Evolutionary conservation across 2,888 invertebrate species (phyloP).

Genomic region (Lithodes maja): DNA sequence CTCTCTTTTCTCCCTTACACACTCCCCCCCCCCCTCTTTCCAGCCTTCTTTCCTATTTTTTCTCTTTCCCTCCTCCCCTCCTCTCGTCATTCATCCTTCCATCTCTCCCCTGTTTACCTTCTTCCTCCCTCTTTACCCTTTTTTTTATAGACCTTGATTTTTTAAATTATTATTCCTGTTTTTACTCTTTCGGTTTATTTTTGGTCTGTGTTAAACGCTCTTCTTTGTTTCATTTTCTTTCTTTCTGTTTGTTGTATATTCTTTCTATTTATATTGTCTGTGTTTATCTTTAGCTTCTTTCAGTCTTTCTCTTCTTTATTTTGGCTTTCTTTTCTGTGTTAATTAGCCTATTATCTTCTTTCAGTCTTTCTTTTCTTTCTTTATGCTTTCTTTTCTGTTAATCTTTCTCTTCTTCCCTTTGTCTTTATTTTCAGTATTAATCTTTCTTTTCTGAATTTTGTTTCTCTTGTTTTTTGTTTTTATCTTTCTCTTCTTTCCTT

Average conservation of each 20-base stretch:
- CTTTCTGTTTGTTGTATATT: neutral
- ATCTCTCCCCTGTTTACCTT: neutral
- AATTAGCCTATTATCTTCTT: neutral
- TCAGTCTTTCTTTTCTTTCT: neutral
- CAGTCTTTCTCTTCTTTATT: too few relatives aligned
- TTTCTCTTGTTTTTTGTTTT: neutral
- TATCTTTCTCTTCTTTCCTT: neutral
- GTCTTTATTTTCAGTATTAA: neutral
- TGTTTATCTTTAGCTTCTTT: neutral
- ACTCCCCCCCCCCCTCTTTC: neutral
- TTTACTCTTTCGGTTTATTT: neutral
- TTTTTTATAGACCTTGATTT: neutral
- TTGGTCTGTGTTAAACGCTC: neutral
- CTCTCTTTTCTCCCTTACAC: neutral
- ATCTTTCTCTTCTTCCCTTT: neutral
- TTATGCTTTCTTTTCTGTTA: neutral
- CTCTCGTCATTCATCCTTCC: neutral
- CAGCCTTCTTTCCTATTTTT: too few relatives aligned
- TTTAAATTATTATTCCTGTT: neutral
- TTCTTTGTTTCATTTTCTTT: neutral
- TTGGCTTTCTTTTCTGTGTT: neutral
- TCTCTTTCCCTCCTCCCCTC: neutral
- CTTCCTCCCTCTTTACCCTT: neutral
- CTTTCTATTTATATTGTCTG: neutral
- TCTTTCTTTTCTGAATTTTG: neutral